Evolutionary conservation across 2,797 vertebrate species (phyloP), one percentile per base, ranked within the genome.

Genomic region (Myoxocephalus aenaeus): DNA sequence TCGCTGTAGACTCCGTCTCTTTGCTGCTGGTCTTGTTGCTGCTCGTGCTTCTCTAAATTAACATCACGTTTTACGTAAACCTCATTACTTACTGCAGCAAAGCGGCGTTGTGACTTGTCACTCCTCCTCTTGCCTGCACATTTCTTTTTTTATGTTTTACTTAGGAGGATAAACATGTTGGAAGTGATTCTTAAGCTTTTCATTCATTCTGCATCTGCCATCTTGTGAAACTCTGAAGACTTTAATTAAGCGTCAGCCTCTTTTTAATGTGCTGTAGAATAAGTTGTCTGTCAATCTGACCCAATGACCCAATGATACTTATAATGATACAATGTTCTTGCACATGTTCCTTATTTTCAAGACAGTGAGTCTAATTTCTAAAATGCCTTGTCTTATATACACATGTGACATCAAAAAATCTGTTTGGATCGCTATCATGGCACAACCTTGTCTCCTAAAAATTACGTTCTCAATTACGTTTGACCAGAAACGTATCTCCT

Each of bases 81-180:
- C 73, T 82, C 69, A 81, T 87, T 78, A 78, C 70, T 65, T 69
- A 48, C 62, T 29, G 56, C 57, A 54, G 54, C 8, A 68, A 81
- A 77, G 70, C 59, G 1, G 9, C n/a, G 0, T 50, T 48, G 64
- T 25, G 51, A 58, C 71, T 27, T 81, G 79, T 86, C 81, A 76
- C 66, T 87, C 73, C 65, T 75, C 40, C 50, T 65, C 64, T 25
- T 76, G 5, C 18, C 5, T 3, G 36, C 59, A 34, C n/a, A 34
- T 68, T 48, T 72, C 20, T 4, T 48, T 42, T 42, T 8, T 42
- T 42, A 13, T 74, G 38, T 83, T 75, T 82, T 67, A 61, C 57
- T 77, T 79, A 79, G 78, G 82, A 87, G 68, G 81, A 90, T 87
- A 66, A 79, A 79, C 57, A 56, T 56, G 70, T 79, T 79, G 71